Percentiles rank a stretch among this genome's conserved stretches.
Evolutionary conservation across 1,140 invertebrate genomes (phyloP).

Genomic region (Lepidurus arcticus): DNA sequence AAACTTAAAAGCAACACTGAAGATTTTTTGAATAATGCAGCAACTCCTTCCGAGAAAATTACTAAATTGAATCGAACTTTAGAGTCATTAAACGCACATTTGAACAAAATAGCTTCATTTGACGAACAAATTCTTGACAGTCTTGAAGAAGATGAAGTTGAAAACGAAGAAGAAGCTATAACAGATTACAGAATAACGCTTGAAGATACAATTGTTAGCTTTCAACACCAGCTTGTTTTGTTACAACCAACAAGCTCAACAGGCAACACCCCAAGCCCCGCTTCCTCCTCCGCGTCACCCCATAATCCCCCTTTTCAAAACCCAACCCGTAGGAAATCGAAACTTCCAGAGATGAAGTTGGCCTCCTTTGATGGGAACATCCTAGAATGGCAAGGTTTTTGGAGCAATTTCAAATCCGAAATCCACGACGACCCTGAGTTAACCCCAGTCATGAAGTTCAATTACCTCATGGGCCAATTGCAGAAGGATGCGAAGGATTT

Average conservation of each 20-base stretch:
- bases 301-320: no score
- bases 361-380: no score
- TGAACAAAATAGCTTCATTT: background rate
- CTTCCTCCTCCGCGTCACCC: background rate
- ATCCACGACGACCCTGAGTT: no score
- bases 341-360: no score
- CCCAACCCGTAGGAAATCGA: no score
- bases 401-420: no score
- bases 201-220: background rate
- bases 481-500: no score
- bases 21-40: background rate
- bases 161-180: background rate
- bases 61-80: background rate
- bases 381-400: no score
- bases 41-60: background rate
- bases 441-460: no score
- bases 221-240: background rate
- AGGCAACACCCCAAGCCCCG: background rate
- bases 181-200: background rate
- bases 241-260: background rate
- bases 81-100: background rate
- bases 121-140: background rate
- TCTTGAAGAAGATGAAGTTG: background rate
- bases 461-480: no score
- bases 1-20: background rate